Evolutionary conservation across 2,888 invertebrate genomes (phyloP), one percentile per base, ranked within the genome.

Genomic region (Dorcus parallelipipedus): DNA sequence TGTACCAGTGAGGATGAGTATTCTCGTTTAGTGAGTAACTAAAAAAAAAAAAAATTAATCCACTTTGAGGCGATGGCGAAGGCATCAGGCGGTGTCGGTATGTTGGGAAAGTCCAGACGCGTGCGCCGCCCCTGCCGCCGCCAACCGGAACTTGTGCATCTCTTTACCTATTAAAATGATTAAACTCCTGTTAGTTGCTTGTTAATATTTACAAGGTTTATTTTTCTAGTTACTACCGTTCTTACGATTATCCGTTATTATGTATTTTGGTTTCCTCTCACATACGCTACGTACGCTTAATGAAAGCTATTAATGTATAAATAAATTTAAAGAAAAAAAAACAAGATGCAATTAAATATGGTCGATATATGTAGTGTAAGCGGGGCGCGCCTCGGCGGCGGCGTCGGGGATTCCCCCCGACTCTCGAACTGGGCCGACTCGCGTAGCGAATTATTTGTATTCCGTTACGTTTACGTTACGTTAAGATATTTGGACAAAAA

Each of bases 221-320:
- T 45, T 45, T 45, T 45, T 45, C 17, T 45, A 45, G 45, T 45
- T 45, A 45, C 14, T 45, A 45, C 14, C 45, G 45, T 45, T 10
- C 23, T 45, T 17, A 33, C 26, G 26, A 6, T 33, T 33, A 7
- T 33, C 26, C 26, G 26, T 33, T 33, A 33, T 33, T 33, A 33
- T 33, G 20, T 33, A 33, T 7, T 33, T 3, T 33, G 26, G 26
- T 33, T 33, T 33, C 26, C 26, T 33, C 26, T 33, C 26, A 33
- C 26, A 33, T 33, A 33, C 26, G 26, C 26, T 33, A 33, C 26
- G 26, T 47, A 26, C 14, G 9, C 47, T 14, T 23, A 47, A 47
- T 47, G 26, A 47, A 23, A 20, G 47, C 26, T 47, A 26, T 47
- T 23, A 47, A 47, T 47, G 20, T 23, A 5, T 47, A 26, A 23